Conservation (phyloP, 2,888 invertebrate genomes). For the Molorchus minor region DNA sequence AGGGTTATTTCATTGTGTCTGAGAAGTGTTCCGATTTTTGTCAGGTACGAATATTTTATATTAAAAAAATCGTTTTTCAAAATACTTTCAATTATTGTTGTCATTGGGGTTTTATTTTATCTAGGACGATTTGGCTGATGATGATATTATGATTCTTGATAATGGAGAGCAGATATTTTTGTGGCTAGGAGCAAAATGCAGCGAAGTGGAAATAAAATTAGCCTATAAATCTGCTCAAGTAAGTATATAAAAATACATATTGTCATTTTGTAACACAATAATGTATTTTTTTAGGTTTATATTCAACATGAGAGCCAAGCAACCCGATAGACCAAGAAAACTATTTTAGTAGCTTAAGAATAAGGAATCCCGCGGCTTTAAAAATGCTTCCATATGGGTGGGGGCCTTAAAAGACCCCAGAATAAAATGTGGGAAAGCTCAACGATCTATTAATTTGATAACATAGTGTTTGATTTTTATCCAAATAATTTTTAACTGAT, state of each 20-base stretch:
- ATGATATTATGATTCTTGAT: conserved; percentile 99
- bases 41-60: conserved; percentile 80
- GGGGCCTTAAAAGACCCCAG: conserved; percentile 83
- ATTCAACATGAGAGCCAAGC: conserved; percentile 94
- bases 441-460: too few species aligned
- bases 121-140: conserved; percentile 97
- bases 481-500: too few species aligned
- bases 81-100: too few species aligned
- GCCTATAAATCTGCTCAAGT: conserved; percentile 99
- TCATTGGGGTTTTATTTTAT: too few species aligned
- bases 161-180: conserved; percentile 98
- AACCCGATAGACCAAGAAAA: conserved; percentile 90
- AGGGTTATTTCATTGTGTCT: conserved; percentile 98
- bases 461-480: too few species aligned
- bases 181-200: conserved; percentile 96
- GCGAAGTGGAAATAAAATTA: conserved; percentile 98
- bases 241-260: conserved; percentile 43
- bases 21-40: conserved; percentile 99
- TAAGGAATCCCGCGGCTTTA: conserved; percentile 95
- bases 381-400: conserved; percentile 99
- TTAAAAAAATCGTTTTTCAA: too few species aligned
- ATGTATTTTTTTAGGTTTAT: conserved; percentile 77
- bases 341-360: conserved; percentile 94
- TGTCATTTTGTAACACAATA: background rate
- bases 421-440: conserved; percentile 61